Evolutionary conservation across 2,888 invertebrate species (phyloP), one percentile per base, ranked within the genome.

Genomic region (Nasonia oneida): DNA sequence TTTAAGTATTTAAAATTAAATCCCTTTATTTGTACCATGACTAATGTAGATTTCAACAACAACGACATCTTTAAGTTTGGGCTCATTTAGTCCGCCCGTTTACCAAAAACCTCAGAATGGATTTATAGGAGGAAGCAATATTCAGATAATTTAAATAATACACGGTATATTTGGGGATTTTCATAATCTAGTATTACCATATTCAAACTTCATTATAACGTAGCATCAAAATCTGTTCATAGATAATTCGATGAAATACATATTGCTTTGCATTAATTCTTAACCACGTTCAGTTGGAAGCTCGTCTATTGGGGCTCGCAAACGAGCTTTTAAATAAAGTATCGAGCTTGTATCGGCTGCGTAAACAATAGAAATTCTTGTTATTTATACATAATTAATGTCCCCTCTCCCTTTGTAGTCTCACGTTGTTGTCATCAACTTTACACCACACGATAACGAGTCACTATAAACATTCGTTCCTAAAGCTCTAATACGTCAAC

Each of bases 241-340:
- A 39, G 23, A 77, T 61, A 77, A 77, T 61, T 77, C 37, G 67
- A 50, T 67, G 47, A 78, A 47, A 78, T 47, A 67, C 18, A 42
- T 42, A 42, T 10, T 67, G 42, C 67, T 23, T 6, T 6, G 14
- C 42, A 64, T 78, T 78, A 53, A 50, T 50, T 76, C 33, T 57
- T 33, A 75, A 75, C 33, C 8, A 33, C 5, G 53, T 14, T 53
- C 15, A 15, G 39, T 39, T 73, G n/a, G 39, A 73, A 73, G 42
- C 39, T 39, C 12, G 4, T 1, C 18, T 53, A 3, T 53, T 5
- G 53, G 15, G 1, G 53, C 53, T 53, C 18, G 14, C 5, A 37
- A 12, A 70, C 29, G 37, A 33, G 4, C 70, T 70, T 29, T 15
- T 70, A 33, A 70, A 70, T 70, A 70, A 15, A 15, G 5, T 14